Conservation (phyloP, 2,113 vertebrate genomes). For the Brachypodius melanocephalos region DNA sequence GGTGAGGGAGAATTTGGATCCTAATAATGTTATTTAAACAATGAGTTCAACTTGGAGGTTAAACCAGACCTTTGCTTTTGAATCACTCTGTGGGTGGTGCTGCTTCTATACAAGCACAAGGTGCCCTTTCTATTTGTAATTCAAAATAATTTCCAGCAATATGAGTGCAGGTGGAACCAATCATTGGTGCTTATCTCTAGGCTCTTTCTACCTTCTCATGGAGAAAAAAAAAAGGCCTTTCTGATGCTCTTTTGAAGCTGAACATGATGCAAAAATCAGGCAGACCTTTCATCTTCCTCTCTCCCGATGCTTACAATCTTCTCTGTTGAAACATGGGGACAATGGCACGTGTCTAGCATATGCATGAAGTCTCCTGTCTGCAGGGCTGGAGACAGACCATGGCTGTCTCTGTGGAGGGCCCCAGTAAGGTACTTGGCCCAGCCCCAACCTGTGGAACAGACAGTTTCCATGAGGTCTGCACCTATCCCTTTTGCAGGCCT, state of each 20-base stretch:
- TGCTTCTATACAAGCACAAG: background rate
- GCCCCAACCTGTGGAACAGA: background rate
- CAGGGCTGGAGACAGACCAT: background rate
- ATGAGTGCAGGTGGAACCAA: background rate
- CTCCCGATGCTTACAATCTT: background rate
- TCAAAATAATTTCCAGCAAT: background rate
- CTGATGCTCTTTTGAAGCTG: background rate
- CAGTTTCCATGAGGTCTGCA: rapidly evolving
- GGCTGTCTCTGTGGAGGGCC: background rate
- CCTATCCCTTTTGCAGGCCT: background rate
- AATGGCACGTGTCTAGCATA: background rate
- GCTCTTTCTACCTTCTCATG: background rate
- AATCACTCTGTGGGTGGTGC: background rate
- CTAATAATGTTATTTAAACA: background rate
- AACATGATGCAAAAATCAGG: background rate
- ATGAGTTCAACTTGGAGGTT: background rate
- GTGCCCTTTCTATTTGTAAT: background rate
- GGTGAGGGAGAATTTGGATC: background rate
- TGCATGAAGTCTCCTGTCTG: rapidly evolving
- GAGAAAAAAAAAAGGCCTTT: background rate
- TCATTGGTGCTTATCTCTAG: background rate
- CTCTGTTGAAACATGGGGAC: background rate
- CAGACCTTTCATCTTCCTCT: background rate
- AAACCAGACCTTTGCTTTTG: background rate
- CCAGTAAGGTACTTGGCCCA: background rate